Evolutionary conservation across 2,797 vertebrate species (phyloP).

Genomic region (Cyprinodon diabolis): DNA sequence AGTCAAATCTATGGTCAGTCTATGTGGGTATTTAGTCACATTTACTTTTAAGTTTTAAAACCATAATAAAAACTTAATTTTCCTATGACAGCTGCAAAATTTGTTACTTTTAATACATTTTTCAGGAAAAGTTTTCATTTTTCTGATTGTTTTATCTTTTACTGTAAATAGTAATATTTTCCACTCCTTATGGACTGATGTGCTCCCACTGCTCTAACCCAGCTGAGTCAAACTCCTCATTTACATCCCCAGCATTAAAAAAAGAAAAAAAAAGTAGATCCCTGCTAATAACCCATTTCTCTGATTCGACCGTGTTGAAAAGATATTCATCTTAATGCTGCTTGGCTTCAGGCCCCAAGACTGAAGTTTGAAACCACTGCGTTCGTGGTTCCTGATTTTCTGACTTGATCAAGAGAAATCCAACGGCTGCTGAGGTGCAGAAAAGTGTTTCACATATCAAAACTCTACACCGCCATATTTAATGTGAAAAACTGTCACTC

Average conservation of each 20-base stretch:
- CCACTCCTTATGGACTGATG: too few species aligned
- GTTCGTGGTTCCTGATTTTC: not conserved
- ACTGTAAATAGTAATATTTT: not conserved
- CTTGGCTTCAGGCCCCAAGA: not conserved
- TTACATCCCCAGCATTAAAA: not conserved
- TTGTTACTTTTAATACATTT: not conserved
- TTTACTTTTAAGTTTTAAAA: not conserved
- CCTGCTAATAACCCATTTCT: not conserved
- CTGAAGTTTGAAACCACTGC: not conserved
- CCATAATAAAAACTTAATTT: not conserved
- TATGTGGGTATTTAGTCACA: not conserved
- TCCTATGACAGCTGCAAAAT: not conserved
- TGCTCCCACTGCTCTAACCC: not conserved
- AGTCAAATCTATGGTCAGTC: not conserved
- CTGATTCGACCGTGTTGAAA: not conserved
- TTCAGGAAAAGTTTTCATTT: not conserved
- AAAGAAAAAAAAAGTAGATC: too few species aligned
- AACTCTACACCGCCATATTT: slow-evolving; percentile 20
- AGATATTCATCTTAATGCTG: not conserved
- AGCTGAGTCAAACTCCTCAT: not conserved
- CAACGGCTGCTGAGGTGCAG: slow-evolving; percentile 18
- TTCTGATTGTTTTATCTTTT: not conserved
- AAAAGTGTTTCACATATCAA: slow-evolving; percentile 31
- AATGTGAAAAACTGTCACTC: slow-evolving; percentile 38
- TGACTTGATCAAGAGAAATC: slow-evolving; percentile 31